Base-by-base conservation (phyloP, 2,113 vertebrate genomes). In the Phylloscopus trochiloides region DNA sequence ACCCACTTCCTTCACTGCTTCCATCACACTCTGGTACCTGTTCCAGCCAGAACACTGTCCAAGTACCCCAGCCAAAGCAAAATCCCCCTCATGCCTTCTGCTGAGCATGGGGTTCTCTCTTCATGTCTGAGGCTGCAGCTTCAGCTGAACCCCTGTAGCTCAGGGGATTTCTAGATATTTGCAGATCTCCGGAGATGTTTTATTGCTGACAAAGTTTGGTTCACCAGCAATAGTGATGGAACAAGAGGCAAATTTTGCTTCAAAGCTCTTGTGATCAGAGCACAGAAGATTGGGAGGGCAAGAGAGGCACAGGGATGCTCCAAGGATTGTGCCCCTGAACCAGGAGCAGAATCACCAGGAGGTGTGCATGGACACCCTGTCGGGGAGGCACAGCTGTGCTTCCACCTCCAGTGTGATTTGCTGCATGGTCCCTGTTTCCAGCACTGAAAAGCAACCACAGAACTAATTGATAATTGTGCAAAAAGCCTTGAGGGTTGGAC, bases 401-500 rank as follows among this genome's bases (percentile, higher is more conserved):
- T 3, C 51, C 2, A 4, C 62, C 25, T 58, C 34, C 36, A 36
- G 29, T 80, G 75, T 25, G 15, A 88, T 54, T 80, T 19, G 26
- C 92, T 90, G 50, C 1, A 0, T 34, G 87, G 72, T 52, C 78
- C 7, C 1, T 75, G 51, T 47, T 92, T 92, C 92, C 95, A 94
- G 81, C 57, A 40, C 88, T 54, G 85, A 96, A 97, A 96, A 73
- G 75, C 94, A 91, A 2, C 59, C 65, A 58, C 59, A 45, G 83
- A 38, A 47, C 91, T 94, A 96, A 95, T 52, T 90, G 78, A 92
- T 92, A 95, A 96, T 92, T 86, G 84, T n/a, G 25, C 18, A 45
- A 92, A 94, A 96, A 96, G 83, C 91, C 78, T 50, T 61, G 87
- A 94, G 82, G 78, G 75, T 21, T 95, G 67, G 93, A 92, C 85